phyloP scores from a whole-genome alignment of 1,140 invertebrate species.

The Bombus superbus region DNA sequence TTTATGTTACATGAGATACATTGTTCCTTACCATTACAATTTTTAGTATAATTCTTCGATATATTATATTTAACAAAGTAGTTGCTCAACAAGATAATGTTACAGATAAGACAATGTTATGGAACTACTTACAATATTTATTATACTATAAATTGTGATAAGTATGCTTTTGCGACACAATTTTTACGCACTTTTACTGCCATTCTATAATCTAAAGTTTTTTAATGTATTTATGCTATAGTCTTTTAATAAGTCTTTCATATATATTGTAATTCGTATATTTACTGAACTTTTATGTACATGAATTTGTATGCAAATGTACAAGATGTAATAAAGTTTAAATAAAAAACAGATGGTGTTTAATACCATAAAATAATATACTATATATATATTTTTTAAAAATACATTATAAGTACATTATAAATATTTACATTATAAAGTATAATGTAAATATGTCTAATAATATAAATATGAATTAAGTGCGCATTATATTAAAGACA shows the following conservation, averaged over 20 bases:
- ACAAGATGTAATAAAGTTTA: conserved; percentile 51
- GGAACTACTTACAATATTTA: conserved; percentile 56
- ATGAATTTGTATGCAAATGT: conserved; percentile 59
- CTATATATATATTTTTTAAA: conserved; percentile 13
- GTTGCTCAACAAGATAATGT: conserved; percentile 58
- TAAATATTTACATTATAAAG: neutral
- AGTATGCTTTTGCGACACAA: conserved; percentile 38
- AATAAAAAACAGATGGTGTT: neutral
- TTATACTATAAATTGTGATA: conserved; percentile 65
- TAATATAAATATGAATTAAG: neutral
- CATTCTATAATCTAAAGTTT: conserved; percentile 46
- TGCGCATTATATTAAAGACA: neutral
- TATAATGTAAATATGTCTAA: neutral
- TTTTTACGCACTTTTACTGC: conserved; percentile 39
- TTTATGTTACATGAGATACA: neutral
- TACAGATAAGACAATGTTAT: conserved; percentile 44
- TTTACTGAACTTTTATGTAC: conserved; percentile 52
- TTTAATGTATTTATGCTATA: conserved; percentile 52
- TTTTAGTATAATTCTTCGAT: conserved; percentile 28
- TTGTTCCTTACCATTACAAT: conserved; percentile 34
- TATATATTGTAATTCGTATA: conserved; percentile 45
- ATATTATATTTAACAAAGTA: conserved; percentile 43
- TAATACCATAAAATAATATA: neutral
- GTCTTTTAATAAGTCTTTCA: conserved; percentile 39
- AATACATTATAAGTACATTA: neutral